Base-by-base conservation (phyloP, 2,888 invertebrate genomes). In the Parapristionchus giblindavisi region DNA sequence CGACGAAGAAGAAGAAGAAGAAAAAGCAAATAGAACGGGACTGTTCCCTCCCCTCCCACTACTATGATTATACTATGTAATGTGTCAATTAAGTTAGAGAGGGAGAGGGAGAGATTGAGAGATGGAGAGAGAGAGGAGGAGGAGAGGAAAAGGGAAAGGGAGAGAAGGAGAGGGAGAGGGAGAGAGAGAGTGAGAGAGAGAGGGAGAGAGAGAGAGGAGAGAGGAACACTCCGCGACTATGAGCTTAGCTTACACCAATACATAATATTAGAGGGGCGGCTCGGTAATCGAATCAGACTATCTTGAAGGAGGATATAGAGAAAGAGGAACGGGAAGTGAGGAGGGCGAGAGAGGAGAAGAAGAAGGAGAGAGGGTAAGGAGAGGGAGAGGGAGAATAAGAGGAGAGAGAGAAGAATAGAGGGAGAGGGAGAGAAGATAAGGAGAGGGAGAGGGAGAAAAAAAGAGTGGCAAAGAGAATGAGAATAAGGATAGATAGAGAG, bases 401-500 rank as follows among this genome's bases (percentile, higher is more conserved):
- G 27, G 61, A 29, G 32, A 48, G 11, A 60, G 6, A 5, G 60
- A 24, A 11, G 60, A 60, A 60, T 5, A 5, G 6, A 4, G 60
- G 60, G n/a, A 34, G n/a, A 21, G 51, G 51, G 14, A 51, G 61
- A 60, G 56, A 60, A n/a, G 71, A 27, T 74, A 68, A 48, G 58
- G 66, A n/a, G 68, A 52, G 66, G 52, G 27, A 43, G 77, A 24
- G 40, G 27, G 17, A 51, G 72, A 38, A 56, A 61, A 32, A 43
- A 52, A 77, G 56, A 68, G 58, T 73, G 56, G 71, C 72, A 72
- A 75, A 58, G 29, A 72, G 14, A 24, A 66, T 21, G 43, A n/a
- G 38, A 27, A 75, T 52, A 76, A 70, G 65, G 74, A 77, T 65
- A 75, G 71, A 72, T 61, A 72, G 54, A 51, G 71, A 58, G 60